phyloP scores from a whole-genome alignment of 2,113 vertebrate species.

The Callospermophilus lateralis region DNA sequence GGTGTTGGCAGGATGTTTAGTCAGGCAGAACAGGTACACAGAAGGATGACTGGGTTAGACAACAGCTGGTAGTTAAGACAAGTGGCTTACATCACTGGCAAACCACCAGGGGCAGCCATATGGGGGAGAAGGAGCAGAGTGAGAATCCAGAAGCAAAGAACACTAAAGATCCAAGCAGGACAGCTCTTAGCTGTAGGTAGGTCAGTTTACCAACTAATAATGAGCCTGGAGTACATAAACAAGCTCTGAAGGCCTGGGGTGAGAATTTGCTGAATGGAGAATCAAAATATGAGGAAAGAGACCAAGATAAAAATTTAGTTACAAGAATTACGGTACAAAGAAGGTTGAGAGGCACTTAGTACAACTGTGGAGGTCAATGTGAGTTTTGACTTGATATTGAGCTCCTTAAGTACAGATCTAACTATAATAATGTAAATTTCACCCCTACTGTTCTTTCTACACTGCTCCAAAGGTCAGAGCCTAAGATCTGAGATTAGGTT shows the following conservation, averaged over 20 bases:
- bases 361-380: background rate
- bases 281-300: constrained; percentile 3
- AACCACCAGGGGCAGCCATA: background rate
- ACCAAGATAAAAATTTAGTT: background rate
- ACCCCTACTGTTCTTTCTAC: background rate
- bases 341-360: background rate
- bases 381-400: background rate
- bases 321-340: constrained; percentile 12
- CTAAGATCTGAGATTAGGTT: background rate
- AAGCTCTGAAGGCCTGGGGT: background rate
- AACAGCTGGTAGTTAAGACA: background rate
- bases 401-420: background rate
- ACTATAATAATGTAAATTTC: background rate
- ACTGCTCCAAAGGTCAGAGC: background rate
- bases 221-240: background rate
- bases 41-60: background rate
- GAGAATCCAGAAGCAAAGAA: background rate
- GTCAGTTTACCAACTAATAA: background rate
- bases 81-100: background rate
- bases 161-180: background rate
- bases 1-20: background rate
- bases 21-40: background rate
- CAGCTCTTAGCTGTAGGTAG: background rate
- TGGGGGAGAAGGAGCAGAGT: background rate
- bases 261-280: constrained; percentile 27